Evolutionary conservation across 2,888 invertebrate genomes (phyloP).

Genomic region (Brachyptera risi): DNA sequence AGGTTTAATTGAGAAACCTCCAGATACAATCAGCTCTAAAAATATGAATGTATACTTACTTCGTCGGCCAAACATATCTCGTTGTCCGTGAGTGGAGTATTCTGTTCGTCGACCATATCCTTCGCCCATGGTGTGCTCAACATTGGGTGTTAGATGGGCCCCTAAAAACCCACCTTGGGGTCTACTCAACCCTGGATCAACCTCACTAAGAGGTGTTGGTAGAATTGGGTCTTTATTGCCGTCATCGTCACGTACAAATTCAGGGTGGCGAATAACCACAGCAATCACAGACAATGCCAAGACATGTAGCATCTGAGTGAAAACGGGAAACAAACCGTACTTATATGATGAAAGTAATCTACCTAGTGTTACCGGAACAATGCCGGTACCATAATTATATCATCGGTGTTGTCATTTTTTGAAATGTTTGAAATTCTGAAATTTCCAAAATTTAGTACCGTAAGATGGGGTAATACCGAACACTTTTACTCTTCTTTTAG

Average conservation of each 20-base stretch:
- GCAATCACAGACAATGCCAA: constrained; percentile 70
- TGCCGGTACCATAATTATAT: too few species aligned
- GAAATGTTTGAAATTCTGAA: too few species aligned
- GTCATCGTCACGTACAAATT: constrained; percentile 47
- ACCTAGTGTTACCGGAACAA: too few species aligned
- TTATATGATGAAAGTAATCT: too few species aligned
- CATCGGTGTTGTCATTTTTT: too few species aligned
- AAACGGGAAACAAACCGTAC: constrained; percentile 32
- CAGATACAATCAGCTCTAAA: too few species aligned
- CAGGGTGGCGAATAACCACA: constrained; percentile 68
- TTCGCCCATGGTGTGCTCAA: constrained; percentile 21
- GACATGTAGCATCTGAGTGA: constrained; percentile 65
- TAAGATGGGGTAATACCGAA: too few species aligned
- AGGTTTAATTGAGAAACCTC: too few species aligned
- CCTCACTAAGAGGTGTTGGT: constrained; percentile 69
- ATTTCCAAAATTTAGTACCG: too few species aligned
- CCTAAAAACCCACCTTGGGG: constrained; percentile 25
- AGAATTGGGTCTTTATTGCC: constrained; percentile 47
- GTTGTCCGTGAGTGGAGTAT: constrained; percentile 23
- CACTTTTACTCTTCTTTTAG: too few species aligned
- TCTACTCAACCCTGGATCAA: constrained; percentile 50
- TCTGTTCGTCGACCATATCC: constrained; percentile 20
- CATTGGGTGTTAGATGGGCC: constrained; percentile 20
- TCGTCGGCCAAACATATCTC: constrained; percentile 52
- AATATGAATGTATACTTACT: too few species aligned